A percentile compares a stretch with the other conserved stretches of the same genome.
These are phyloP conservation scores for Limnephilus rhombicus DNA, from an alignment of 2,888 invertebrate species.

Conservation along the genomic window DNA sequence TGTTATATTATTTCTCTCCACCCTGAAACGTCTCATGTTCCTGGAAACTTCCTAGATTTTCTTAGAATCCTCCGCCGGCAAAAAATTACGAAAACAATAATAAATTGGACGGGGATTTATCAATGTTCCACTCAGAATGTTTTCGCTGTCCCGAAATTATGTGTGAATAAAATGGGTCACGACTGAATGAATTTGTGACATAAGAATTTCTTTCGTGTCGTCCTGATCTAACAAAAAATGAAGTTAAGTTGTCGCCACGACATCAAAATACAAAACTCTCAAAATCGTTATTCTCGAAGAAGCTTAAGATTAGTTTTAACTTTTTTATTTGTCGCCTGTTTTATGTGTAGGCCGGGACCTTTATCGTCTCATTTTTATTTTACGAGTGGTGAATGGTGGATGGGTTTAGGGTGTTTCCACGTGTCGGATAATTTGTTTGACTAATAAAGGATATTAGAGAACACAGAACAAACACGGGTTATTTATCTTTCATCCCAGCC, in stretches of 20 bases:
- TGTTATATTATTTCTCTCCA: not conserved
- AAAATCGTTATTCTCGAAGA: not conserved
- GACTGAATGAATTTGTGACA: conserved; percentile 5
- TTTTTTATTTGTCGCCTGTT: not conserved
- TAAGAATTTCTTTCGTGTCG: not conserved
- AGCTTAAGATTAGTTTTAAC: not conserved
- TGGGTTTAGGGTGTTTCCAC: conserved; percentile 33
- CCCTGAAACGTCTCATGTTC: not conserved
- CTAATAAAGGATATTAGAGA: conserved; percentile 35
- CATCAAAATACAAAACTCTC: not conserved
- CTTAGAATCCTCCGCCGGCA: not conserved
- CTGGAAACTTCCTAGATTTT: not conserved
- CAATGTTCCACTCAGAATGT: conserved; percentile 13
- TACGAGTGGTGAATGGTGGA: not conserved
- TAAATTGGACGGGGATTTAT: conserved; percentile 23
- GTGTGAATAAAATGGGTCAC: conserved; percentile 37
- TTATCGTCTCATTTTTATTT: not conserved
- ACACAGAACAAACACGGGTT: not conserved
- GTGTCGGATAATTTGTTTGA: conserved; percentile 32
- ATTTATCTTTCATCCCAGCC: conserved; percentile 13
- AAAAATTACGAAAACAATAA: conserved; percentile 35
- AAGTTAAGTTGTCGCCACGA: not conserved
- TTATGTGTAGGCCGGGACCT: not conserved
- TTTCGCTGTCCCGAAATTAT: conserved; percentile 17
- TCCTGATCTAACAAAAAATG: not conserved